A percentile compares a stretch with the other conserved stretches of the same genome.
Evolutionary conservation across 2,113 vertebrate species (phyloP).

Genomic region (Xenopus laevis): DNA sequence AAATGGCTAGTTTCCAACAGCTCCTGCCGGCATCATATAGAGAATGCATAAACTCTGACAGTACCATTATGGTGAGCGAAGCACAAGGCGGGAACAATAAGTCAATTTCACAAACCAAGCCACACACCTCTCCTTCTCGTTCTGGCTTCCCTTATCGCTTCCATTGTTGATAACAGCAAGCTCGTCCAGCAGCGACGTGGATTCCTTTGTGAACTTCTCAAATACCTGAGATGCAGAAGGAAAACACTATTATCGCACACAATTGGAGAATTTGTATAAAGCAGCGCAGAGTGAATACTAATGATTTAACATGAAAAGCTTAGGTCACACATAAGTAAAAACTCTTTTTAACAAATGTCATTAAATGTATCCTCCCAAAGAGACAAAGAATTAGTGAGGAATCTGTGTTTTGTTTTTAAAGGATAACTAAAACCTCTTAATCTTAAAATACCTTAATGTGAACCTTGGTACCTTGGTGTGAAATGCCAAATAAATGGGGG

Average conservation of each 20-base stretch:
- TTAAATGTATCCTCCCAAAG: too few species aligned
- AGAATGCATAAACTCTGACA: not conserved
- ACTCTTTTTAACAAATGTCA: too few species aligned
- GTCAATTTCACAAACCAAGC: not conserved
- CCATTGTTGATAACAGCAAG: slow-evolving; percentile 91
- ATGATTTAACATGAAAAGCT: not conserved
- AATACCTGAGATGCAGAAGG: slow-evolving; percentile 74
- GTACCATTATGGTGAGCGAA: slow-evolving; percentile 9
- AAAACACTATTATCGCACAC: slow-evolving; percentile 12
- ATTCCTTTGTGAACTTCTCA: slow-evolving; percentile 97
- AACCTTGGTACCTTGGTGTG: too few species aligned
- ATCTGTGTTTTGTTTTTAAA: too few species aligned
- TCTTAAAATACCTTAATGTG: too few species aligned
- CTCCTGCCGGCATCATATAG: slow-evolving; percentile 1
- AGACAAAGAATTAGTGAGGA: too few species aligned
- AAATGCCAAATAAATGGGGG: too few species aligned
- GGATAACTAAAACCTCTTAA: too few species aligned
- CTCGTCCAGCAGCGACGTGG: slow-evolving; percentile 90
- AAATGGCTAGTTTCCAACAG: not conserved
- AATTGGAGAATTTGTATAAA: not conserved
- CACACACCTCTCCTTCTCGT: slow-evolving; percentile 85
- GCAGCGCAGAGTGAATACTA: not conserved
- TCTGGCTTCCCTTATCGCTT: slow-evolving; percentile 80
- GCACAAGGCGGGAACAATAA: slow-evolving; percentile 15
- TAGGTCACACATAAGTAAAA: too few species aligned